Percentiles rank a stretch among this genome's conserved stretches.
These are phyloP conservation scores for Callipepla squamata DNA, from an alignment of 2,113 vertebrate genomes.

Conservation along the genomic window DNA sequence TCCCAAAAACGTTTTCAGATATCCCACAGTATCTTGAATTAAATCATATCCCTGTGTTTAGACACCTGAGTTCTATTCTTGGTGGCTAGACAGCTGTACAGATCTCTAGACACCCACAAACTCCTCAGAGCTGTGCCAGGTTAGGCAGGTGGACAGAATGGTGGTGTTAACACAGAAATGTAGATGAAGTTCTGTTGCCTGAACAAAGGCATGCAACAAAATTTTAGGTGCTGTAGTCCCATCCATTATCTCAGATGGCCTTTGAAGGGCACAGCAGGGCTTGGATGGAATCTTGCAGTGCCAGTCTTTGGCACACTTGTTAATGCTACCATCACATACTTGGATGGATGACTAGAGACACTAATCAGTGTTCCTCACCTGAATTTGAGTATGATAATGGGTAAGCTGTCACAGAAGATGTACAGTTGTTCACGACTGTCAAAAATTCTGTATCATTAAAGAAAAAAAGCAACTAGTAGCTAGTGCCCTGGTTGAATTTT, in stretches of 20 bases:
- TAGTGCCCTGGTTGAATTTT: not conserved
- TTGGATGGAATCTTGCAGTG: not conserved
- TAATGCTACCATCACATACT: not conserved
- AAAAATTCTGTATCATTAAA: not conserved
- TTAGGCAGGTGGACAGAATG: not conserved
- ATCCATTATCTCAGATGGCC: not conserved
- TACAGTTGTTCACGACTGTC: not conserved
- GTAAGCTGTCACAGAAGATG: not conserved
- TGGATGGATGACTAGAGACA: not conserved
- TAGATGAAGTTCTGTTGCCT: not conserved
- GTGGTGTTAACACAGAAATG: not conserved
- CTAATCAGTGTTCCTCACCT: not conserved
- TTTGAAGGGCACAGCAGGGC: not conserved
- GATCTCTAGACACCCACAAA: not conserved
- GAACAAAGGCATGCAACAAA: fast-evolving
- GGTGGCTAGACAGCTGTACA: not conserved
- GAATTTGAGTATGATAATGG: not conserved
- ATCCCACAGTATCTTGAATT: not conserved
- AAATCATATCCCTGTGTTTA: not conserved
- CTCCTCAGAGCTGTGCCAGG: not conserved
- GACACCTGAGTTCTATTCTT: not conserved
- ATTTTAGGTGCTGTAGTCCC: not conserved
- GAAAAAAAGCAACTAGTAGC: not conserved
- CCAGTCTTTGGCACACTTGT: not conserved
- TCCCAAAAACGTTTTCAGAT: not conserved